A percentile compares a stretch with the other conserved stretches of the same genome.
phyloP scores from a whole-genome alignment of 2,888 invertebrate species.

The Acleris holmiana region DNA sequence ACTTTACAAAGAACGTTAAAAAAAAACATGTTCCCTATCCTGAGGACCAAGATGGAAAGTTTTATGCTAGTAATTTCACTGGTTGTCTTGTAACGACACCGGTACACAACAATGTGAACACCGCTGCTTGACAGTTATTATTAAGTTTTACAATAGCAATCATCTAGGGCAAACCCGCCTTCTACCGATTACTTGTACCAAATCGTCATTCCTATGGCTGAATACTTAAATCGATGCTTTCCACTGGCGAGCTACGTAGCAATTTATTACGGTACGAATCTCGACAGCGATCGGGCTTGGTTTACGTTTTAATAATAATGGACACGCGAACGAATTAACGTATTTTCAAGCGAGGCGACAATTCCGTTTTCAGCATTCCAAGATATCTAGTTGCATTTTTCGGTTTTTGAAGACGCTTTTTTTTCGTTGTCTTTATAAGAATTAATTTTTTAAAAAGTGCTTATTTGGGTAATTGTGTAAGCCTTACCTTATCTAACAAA shows the following conservation, averaged over 20 bases:
- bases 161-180: background rate
- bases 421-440: background rate
- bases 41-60: too few relatives aligned
- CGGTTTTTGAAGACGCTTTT: conserved; percentile 1
- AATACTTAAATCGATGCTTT: conserved; percentile 51
- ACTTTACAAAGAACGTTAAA: too few relatives aligned
- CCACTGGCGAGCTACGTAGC: conserved; percentile 47
- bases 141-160: background rate
- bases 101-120: too few relatives aligned
- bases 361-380: conserved; percentile 27
- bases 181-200: conserved; percentile 9
- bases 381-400: conserved; percentile 15
- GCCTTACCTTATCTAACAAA: too few relatives aligned
- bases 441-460: too few relatives aligned
- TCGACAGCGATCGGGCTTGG: conserved; percentile 48
- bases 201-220: conserved; percentile 29
- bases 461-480: too few relatives aligned
- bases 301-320: conserved; percentile 55
- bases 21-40: too few relatives aligned
- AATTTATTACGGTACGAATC: conserved; percentile 53
- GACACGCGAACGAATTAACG: conserved; percentile 58
- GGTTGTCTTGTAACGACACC: too few relatives aligned
- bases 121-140: too few relatives aligned
- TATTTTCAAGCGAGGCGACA: conserved; percentile 40
- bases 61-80: too few relatives aligned